phyloP scores from a whole-genome alignment of 2,888 invertebrate species.

The Drosophila peninsularis region DNA sequence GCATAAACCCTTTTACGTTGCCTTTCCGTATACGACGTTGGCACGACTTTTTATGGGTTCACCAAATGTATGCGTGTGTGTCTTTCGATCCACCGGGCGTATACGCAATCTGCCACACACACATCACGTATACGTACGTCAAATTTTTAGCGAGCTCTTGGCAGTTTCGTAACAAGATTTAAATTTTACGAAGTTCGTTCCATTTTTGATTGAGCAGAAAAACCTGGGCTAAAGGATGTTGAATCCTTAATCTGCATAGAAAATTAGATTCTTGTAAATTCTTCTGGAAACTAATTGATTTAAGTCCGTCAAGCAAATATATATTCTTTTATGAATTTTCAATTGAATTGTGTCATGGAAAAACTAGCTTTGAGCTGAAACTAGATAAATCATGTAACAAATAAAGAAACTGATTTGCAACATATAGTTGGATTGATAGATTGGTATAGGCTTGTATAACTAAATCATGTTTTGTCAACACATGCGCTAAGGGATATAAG shows the following conservation, averaged over 20 bases:
- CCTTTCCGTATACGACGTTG: constrained; percentile 9
- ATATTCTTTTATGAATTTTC: no score
- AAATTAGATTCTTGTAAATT: background rate
- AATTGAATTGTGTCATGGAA: no score
- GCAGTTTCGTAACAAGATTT: constrained; percentile 10
- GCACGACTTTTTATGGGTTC: constrained; percentile 6
- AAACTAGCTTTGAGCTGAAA: no score
- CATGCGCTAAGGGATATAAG: background rate
- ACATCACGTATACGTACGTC: constrained; percentile 3
- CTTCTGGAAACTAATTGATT: no score
- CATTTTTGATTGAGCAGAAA: background rate
- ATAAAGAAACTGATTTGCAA: background rate
- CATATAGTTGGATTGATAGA: background rate
- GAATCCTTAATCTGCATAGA: background rate
- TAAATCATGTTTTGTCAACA: background rate
- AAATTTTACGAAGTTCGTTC: constrained; percentile 24
- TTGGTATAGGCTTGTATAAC: background rate
- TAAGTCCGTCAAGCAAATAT: no score
- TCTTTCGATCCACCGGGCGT: background rate
- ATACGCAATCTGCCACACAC: constrained; percentile 25
- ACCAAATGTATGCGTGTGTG: background rate
- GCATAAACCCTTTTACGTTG: constrained; percentile 8
- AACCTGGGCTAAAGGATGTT: background rate
- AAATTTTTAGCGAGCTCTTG: background rate
- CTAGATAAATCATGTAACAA: no score